A percentile compares a stretch with the other conserved stretches of the same genome.
These are phyloP conservation scores for Apistogramma diplotaenia DNA, from an alignment of 2,113 vertebrate species.

Conservation along the genomic window DNA sequence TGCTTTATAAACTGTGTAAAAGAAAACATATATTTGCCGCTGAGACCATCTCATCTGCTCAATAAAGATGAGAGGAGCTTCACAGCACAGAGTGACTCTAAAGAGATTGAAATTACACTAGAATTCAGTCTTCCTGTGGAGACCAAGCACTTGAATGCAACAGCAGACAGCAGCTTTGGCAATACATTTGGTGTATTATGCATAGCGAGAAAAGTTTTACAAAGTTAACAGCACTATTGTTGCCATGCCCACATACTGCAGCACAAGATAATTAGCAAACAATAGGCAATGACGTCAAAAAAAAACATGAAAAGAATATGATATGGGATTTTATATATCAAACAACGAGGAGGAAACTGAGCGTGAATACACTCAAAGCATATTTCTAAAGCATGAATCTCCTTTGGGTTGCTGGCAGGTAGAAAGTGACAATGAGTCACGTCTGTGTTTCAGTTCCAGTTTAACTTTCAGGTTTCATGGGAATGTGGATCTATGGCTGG, in stretches of 20 bases:
- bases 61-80: conserved; percentile 42
- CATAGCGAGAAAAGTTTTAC: neutral
- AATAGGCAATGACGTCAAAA: neutral
- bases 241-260: neutral
- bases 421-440: neutral
- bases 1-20: conserved; percentile 37
- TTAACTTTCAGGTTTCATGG: neutral
- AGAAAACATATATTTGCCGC: conserved; percentile 35
- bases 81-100: conserved; percentile 15
- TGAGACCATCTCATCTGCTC: conserved; percentile 46
- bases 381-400: neutral
- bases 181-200: neutral
- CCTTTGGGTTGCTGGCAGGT: conserved; percentile 2
- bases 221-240: neutral
- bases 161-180: neutral
- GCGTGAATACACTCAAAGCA: neutral
- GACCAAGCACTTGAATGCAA: conserved; percentile 8
- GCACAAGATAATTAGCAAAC: neutral
- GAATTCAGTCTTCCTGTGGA: conserved; percentile 10
- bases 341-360: neutral
- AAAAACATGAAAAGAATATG: neutral
- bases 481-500: neutral
- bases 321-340: neutral
- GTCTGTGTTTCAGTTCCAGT: neutral
- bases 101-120: conserved; percentile 20